Percentiles rank a stretch among this genome's conserved stretches.
Conservation (phyloP, 2,113 vertebrate species). For the Trinectes maculatus region DNA sequence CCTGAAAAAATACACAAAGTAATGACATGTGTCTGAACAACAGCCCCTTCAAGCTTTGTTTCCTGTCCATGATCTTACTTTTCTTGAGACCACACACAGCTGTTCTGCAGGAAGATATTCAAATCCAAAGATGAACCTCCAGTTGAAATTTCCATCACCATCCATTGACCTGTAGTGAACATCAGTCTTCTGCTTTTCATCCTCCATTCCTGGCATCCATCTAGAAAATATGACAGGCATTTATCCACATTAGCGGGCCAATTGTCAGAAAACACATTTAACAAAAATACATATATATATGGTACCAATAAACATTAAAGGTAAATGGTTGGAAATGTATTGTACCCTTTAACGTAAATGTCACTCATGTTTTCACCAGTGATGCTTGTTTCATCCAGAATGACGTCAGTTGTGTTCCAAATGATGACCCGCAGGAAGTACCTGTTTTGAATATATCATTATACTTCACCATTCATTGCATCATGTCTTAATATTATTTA, state of each 20-base stretch:
- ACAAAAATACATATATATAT: neutral
- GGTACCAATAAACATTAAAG: neutral
- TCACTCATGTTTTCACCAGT: constrained; percentile 98
- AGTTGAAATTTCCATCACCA: constrained; percentile 98
- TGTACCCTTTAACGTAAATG: constrained; percentile 97
- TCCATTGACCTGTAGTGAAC: constrained; percentile 97
- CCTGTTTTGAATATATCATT: constrained; percentile 71
- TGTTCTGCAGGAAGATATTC: constrained; percentile 96
- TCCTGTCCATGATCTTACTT: constrained; percentile 75
- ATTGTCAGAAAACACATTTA: neutral
- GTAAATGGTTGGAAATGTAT: neutral
- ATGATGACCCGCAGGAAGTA: constrained; percentile 88
- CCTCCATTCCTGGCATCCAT: constrained; percentile 97
- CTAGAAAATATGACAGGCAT: constrained; percentile 72
- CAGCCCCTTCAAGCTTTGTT: neutral
- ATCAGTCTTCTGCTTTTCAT: constrained; percentile 98
- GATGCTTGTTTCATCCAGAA: constrained; percentile 95
- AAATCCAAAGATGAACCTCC: constrained; percentile 96
- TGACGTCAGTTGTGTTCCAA: constrained; percentile 96
- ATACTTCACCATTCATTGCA: neutral
- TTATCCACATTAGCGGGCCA: neutral
- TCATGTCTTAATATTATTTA: neutral
- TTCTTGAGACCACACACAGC: constrained; percentile 91
- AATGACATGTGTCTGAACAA: neutral
- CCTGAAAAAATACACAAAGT: constrained; percentile 77